Conservation (phyloP, 2,797 vertebrate genomes). For the Micropoecilia bifurca region DNA sequence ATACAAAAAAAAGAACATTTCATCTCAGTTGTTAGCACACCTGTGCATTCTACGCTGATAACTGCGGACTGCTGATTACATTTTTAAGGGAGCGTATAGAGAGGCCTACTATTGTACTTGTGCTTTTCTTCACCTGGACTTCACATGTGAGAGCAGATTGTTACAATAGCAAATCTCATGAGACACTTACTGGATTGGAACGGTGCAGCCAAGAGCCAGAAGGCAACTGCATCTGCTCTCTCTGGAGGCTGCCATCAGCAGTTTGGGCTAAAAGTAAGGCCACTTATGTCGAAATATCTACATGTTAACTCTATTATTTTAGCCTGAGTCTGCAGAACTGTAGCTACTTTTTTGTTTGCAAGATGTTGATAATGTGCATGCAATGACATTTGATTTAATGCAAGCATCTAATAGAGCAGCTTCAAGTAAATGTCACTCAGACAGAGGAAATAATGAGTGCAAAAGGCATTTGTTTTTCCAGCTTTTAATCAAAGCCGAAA, state of each 20-base stretch:
- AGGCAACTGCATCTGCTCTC: conserved; percentile 78
- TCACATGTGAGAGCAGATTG: conserved; percentile 47
- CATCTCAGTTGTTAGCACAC: conserved; percentile 56
- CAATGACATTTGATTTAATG: conserved; percentile 68
- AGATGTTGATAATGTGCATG: conserved; percentile 52
- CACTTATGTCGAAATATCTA: conserved; percentile 65
- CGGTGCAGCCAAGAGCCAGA: conserved; percentile 72
- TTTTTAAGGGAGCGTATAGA: conserved; percentile 50
- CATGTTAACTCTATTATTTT: conserved; percentile 33
- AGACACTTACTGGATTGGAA: conserved; percentile 74
- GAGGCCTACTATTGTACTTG: conserved; percentile 41
- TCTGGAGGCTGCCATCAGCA: conserved; percentile 76
- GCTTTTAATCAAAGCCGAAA: conserved; percentile 44
- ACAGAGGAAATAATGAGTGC: conserved; percentile 50
- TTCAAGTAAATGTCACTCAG: conserved; percentile 70
- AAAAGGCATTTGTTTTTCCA: conserved; percentile 45
- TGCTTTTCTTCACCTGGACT: conserved; percentile 63
- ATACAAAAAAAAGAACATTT: conserved; percentile 16
- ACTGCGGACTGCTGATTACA: conserved; percentile 41
- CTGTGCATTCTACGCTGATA: conserved; percentile 44
- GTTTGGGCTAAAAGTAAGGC: conserved; percentile 67
- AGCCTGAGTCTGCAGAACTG: conserved; percentile 38
- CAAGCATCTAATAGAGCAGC: conserved; percentile 57
- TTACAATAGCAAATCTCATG: conserved; percentile 72
- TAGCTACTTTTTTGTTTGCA: conserved; percentile 51